Conservation (phyloP, 2,797 vertebrate genomes). For the Australoheros facetus region DNA sequence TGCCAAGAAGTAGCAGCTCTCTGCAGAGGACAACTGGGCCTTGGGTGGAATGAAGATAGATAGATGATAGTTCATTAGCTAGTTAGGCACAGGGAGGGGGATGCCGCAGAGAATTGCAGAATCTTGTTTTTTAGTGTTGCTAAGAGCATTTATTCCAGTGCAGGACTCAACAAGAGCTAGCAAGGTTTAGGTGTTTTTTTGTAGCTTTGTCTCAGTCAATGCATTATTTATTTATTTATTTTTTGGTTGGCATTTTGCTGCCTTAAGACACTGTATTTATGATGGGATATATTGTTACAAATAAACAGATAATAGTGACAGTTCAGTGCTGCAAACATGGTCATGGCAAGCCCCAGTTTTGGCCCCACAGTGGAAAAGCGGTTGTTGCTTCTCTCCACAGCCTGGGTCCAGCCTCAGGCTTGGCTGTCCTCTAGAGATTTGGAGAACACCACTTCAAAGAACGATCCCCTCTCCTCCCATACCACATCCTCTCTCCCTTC, state of each 20-base stretch:
- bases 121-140: conserved; percentile 34
- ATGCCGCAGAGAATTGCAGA: conserved; percentile 54
- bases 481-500: conserved; percentile 41
- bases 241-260: conserved; percentile 14
- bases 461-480: conserved; percentile 58
- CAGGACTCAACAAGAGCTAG: conserved; percentile 12
- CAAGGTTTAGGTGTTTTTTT: conserved; percentile 12
- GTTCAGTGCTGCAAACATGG: conserved; percentile 34
- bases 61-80: conserved; percentile 68
- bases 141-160: conserved; percentile 19
- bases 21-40: conserved; percentile 62
- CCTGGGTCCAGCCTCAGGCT: conserved; percentile 77
- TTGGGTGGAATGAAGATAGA: conserved; percentile 61
- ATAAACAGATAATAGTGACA: conserved; percentile 45
- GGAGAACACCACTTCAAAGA: conserved; percentile 80
- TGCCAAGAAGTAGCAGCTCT: conserved; percentile 61
- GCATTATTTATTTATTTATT: conserved; percentile 7
- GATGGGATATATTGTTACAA: conserved; percentile 33
- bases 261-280: conserved; percentile 20
- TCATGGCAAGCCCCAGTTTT: conserved; percentile 21
- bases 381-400: conserved; percentile 65
- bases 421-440: conserved; percentile 72
- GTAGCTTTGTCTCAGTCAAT: conserved; percentile 14
- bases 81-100: conserved; percentile 47
- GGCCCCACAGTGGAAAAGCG: conserved; percentile 47